phyloP scores from a whole-genome alignment of 1,140 invertebrate genomes.

The Cotesia typhae region DNA sequence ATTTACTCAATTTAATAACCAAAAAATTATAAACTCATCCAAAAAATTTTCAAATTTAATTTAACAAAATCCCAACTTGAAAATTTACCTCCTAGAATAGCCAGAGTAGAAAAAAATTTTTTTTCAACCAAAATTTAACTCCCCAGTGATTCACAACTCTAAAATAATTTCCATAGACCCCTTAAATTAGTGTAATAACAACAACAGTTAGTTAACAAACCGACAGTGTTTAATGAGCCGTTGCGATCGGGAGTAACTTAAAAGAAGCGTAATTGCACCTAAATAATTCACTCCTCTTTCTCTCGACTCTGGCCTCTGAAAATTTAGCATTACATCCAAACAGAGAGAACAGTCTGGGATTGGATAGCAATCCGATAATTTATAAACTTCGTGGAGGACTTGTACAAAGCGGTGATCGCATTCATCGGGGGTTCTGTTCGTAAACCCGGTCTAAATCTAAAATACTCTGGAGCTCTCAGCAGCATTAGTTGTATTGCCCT shows the following conservation, averaged over 20 bases:
- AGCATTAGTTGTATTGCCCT: constrained; percentile 17
- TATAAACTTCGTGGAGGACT: constrained; percentile 36
- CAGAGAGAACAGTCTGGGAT: constrained; percentile 16
- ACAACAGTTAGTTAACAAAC: not conserved
- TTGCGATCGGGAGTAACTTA: constrained; percentile 24
- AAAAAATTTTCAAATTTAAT: no score
- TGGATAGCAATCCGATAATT: constrained; percentile 34
- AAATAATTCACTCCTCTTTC: constrained; percentile 26
- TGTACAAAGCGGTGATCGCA: constrained; percentile 35
- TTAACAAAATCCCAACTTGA: no score
- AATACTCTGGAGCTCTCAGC: constrained; percentile 38
- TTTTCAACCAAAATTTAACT: no score
- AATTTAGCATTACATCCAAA: no score
- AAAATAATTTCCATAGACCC: no score
- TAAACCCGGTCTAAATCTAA: constrained; percentile 26
- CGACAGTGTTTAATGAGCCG: constrained; percentile 17
- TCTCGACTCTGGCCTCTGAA: not conserved
- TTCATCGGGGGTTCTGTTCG: constrained; percentile 19
- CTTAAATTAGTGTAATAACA: not conserved
- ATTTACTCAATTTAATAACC: no score
- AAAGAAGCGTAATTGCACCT: constrained; percentile 30
- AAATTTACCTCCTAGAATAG: no score
- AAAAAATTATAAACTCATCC: no score
- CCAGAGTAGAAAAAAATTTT: no score
- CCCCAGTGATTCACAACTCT: no score